Evolutionary conservation across 1,140 invertebrate species (phyloP), one percentile per base, ranked within the genome.

Genomic region (Centruroides vittatus): DNA sequence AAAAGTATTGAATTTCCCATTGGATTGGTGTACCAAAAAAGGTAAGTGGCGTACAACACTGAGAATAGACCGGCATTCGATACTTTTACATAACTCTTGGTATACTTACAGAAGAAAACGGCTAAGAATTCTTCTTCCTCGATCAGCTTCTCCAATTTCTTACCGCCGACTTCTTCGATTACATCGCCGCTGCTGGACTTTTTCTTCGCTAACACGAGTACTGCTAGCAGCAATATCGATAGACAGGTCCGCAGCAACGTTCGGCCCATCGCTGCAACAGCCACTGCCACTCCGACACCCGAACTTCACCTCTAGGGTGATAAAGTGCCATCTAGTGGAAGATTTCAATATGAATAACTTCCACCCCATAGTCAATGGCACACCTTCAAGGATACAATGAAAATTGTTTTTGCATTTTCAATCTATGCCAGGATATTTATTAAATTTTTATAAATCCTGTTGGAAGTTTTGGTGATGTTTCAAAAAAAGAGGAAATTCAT

Each of bases 31-130:
- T 59, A 36, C 36, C 63, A 57, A 57, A 35, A 35, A 13, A 52
- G 13, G 11, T 41, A 41, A 41, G 41, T 41, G 41, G 41, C 41
- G 41, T 41, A 41, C 41, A 41, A 41, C 41, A 41, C 11, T 47
- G n/a, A 53, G 46, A 35, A 35, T 34, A 54, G 58, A 58, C 13
- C 53, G 13, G n/a, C 10, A 11, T 55, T 35, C 53, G 35, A 23
- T 13, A 11, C 35, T 35, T 23, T n/a, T 11, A 35, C n/a, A 23
- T 34, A 23, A 35, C n/a, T 23, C 35, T 5, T 3, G 10, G 4
- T 34, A 59, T 76, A 88, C 90, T 93, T 88, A 94, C 90, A 93
- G 88, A 90, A 93, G 78, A 88, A 92, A 71, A 93, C 89, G 70
- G 89, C 90, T 71, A 93, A 88, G 80, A 87, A 92, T 77, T 92